phyloP scores from a whole-genome alignment of 2,888 invertebrate genomes.

The Tetramorium bicarinatum region DNA sequence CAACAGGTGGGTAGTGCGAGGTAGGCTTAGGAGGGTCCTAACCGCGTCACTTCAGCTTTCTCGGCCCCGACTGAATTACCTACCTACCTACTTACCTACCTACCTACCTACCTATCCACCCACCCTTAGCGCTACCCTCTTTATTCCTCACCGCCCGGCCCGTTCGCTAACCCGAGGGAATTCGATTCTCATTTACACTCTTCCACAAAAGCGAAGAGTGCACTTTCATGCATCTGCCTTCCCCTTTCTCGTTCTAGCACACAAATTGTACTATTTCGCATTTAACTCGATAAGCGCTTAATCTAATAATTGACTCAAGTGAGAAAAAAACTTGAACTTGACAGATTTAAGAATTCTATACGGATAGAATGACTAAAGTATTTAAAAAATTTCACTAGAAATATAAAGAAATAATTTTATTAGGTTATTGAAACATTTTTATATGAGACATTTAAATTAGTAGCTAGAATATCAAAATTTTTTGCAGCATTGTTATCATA shows the following conservation, averaged over 20 bases:
- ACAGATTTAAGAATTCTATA: neutral
- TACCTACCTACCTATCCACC: conserved; percentile 25
- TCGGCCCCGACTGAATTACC: conserved; percentile 68
- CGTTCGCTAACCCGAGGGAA: conserved; percentile 36
- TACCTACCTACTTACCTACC: conserved; percentile 26
- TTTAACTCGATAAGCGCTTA: neutral
- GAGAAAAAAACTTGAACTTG: neutral
- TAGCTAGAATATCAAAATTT: neutral
- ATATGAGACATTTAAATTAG: neutral
- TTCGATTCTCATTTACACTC: conserved; percentile 61
- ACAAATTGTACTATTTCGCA: neutral
- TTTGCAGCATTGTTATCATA: neutral
- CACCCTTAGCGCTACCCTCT: conserved; percentile 60
- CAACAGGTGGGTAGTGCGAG: conserved; percentile 82
- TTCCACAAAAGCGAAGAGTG: conserved; percentile 12
- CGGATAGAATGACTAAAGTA: neutral
- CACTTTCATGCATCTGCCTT: neutral
- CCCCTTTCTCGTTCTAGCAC: neutral
- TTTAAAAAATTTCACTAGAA: neutral
- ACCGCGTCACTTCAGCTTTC: conserved; percentile 69
- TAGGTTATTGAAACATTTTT: neutral
- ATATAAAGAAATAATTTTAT: neutral
- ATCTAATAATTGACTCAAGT: neutral
- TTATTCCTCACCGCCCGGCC: conserved; percentile 46
- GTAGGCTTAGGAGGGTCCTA: conserved; percentile 76